These are phyloP conservation scores for Tanytarsus gracilentus DNA, from an alignment of 2,888 invertebrate genomes.

Conservation along the genomic window DNA sequence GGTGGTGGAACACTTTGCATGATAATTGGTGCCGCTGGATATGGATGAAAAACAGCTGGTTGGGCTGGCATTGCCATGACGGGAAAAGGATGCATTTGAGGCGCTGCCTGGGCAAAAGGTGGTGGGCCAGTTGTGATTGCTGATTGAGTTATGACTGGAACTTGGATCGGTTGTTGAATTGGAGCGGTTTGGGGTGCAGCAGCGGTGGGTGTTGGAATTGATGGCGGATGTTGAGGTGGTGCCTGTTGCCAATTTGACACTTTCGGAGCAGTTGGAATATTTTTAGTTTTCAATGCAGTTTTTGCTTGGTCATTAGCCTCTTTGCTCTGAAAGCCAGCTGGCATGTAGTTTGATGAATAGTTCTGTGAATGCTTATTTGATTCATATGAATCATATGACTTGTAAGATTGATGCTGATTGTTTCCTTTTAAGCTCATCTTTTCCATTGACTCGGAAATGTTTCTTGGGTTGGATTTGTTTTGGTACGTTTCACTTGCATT, in stretches of 20 bases:
- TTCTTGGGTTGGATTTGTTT: background rate
- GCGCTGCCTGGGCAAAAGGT: slow-evolving; percentile 30
- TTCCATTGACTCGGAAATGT: slow-evolving; percentile 19
- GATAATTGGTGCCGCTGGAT: background rate
- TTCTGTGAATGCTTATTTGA: slow-evolving; percentile 38
- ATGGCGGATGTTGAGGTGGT: slow-evolving; percentile 30
- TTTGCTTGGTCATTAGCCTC: slow-evolving; percentile 43
- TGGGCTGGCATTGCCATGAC: slow-evolving; percentile 30
- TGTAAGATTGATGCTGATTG: background rate
- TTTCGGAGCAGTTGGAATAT: slow-evolving; percentile 35
- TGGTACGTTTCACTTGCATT: slow-evolving; percentile 8
- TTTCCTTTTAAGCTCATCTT: slow-evolving; percentile 20
- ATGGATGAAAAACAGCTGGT: slow-evolving; percentile 9
- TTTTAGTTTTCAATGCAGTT: slow-evolving; percentile 40
- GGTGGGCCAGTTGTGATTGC: slow-evolving; percentile 29
- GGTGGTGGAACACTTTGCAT: slow-evolving; percentile 22
- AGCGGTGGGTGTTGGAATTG: slow-evolving; percentile 28
- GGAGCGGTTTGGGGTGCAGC: background rate
- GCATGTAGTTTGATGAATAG: slow-evolving; percentile 34
- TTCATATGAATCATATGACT: background rate
- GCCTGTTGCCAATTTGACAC: slow-evolving; percentile 36
- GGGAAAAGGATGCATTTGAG: background rate
- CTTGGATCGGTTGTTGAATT: background rate
- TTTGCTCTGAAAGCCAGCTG: slow-evolving; percentile 41
- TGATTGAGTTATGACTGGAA: background rate